phyloP scores from a whole-genome alignment of 1,140 invertebrate species.

The Archegozetes longisetosus region DNA sequence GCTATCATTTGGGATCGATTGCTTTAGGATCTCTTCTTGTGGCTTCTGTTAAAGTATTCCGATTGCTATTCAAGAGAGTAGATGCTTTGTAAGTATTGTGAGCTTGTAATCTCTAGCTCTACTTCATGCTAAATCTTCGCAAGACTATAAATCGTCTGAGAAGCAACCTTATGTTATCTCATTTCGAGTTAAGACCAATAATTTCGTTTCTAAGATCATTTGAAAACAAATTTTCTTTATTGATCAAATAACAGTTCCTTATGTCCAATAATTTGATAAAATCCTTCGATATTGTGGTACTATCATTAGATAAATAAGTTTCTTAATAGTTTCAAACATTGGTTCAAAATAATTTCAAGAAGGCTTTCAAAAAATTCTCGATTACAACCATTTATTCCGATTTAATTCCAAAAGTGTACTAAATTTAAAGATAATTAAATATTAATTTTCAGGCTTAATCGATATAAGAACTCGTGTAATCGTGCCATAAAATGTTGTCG shows the following conservation, averaged over 20 bases:
- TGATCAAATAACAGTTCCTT: not conserved
- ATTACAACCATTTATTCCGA: too few species aligned
- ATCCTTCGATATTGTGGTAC: too few species aligned
- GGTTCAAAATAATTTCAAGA: too few species aligned
- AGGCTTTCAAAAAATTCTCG: too few species aligned
- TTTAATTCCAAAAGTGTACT: not conserved
- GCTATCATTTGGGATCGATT: slow-evolving; percentile 56
- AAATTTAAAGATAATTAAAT: not conserved
- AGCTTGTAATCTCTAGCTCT: too few species aligned
- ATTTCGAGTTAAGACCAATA: slow-evolving; percentile 29
- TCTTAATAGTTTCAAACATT: too few species aligned
- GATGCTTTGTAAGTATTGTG: slow-evolving; percentile 20
- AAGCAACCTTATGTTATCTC: too few species aligned
- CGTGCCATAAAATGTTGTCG: slow-evolving; percentile 40
- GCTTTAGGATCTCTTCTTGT: slow-evolving; percentile 58
- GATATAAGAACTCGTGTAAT: slow-evolving; percentile 1
- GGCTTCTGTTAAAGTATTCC: slow-evolving; percentile 46
- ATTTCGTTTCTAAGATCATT: not conserved
- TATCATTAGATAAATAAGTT: too few species aligned
- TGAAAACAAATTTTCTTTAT: not conserved
- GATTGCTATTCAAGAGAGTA: slow-evolving; percentile 38
- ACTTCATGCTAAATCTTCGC: too few species aligned
- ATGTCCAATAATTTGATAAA: too few species aligned
- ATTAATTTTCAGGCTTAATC: not conserved
- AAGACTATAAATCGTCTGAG: too few species aligned